Base-by-base conservation (phyloP, 2,797 vertebrate species). In the Chanos chanos region DNA sequence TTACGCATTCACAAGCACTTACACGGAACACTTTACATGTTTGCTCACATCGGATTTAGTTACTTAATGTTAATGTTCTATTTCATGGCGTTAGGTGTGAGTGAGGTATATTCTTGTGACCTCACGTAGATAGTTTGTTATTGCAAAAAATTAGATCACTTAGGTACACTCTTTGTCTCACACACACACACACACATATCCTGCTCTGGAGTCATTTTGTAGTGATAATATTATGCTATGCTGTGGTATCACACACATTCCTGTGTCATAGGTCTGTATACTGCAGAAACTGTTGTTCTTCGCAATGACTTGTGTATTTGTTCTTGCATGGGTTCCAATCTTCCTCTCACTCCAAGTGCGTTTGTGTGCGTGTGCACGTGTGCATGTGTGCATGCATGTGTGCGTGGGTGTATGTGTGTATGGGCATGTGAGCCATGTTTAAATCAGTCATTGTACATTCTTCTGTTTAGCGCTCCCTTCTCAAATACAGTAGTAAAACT, bases 151-250 rank as follows among this genome's bases (percentile, higher is more conserved):
- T n/a, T n/a, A n/a, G n/a, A n/a, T n/a, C n/a, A n/a, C n/a, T n/a
- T n/a, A n/a, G n/a, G n/a, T n/a, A n/a, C n/a, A n/a, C n/a, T n/a
- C n/a, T n/a, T n/a, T n/a, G n/a, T n/a, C n/a, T n/a, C n/a, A n/a
- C n/a, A n/a, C n/a, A n/a, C n/a, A n/a, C n/a, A n/a, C n/a, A n/a
- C n/a, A n/a, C 50, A 53, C 63, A 43, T 27, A 27, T 55, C 7
- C 19, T 45, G 27, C n/a, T 36, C 45, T 54, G 9, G 36, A 69
- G 40, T 55, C 64, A 73, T 33, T 69, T 76, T 69, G 70, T 70
- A 68, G 70, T 72, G 50, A 81, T 70, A 80, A 79, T 78, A 71
- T 79, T 80, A 68, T 81, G 57, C 24, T 72, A 39, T 64, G 36
- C 41, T 64, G 15, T 60, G 49, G 58, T 78, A 72, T 79, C 64